Base-by-base conservation (phyloP, 2,797 vertebrate genomes). In the Pachyuromys duprasi region DNA sequence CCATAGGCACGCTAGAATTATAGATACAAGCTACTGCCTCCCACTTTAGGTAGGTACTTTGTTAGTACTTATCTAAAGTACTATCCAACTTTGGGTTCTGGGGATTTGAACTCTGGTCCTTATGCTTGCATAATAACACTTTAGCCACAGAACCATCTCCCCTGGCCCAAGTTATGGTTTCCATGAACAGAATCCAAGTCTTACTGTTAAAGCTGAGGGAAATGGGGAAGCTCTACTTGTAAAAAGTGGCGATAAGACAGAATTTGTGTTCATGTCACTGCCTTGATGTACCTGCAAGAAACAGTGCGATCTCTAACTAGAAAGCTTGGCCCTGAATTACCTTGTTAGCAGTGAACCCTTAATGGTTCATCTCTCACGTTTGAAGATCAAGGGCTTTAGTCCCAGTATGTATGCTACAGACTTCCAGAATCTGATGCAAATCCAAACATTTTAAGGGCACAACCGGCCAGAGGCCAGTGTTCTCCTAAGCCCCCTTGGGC, bases 121-220 rank as follows among this genome's bases (percentile, higher is more conserved):
- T 15, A 31, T 1, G 4, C 24, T 39, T 55, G n/a, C 22, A 22
- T 55, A 67, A 28, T 24, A 86, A 65, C 33, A 39, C n/a, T 28
- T 17, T 26, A 55, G 8, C 67, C 13, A 31, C 49, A 55, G 65
- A 55, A 55, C 12, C 22, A 28, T 70, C 67, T 72, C 49, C 8
- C 13, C 67, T 28, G n/a, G 5, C 67, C 26, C 36, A 69, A 75
- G 87, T 53, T 75, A 74, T 45, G n/a, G 28, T 22, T 57, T 90
- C 49, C 74, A 26, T 70, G 49, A 88, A 91, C 72, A 95, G 28
- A 89, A 78, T 83, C n/a, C 26, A 86, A 95, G 39, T 69, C 42
- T 62, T 90, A 49, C 87, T 63, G 20, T 31, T 90, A 79, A 5
- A 1, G 0, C 33, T 83, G 45, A 74, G 63, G n/a, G 70, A 94